A percentile compares a stretch with the other conserved stretches of the same genome.
Conservation (phyloP, 2,888 invertebrate genomes). For the Drosophila paramelanica region DNA sequence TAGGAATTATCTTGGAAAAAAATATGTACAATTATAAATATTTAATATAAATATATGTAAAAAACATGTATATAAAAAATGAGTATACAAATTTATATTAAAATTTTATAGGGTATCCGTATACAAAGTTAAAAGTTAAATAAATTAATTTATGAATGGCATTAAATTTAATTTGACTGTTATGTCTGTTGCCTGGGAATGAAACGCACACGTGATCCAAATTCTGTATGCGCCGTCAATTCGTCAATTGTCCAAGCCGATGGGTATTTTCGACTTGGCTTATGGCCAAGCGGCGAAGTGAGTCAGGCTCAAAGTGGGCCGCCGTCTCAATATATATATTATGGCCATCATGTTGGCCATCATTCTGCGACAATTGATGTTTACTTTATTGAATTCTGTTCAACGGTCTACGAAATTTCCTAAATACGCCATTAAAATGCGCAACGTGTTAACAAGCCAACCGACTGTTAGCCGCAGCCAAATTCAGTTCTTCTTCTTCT, state of each 20-base stretch:
- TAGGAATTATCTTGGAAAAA: too few relatives aligned
- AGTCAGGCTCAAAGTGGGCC: slow-evolving; percentile 49
- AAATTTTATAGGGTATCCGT: slow-evolving; percentile 17
- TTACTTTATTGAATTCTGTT: slow-evolving; percentile 80
- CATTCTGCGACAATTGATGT: slow-evolving; percentile 56
- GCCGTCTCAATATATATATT: slow-evolving; percentile 15
- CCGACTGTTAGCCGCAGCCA: slow-evolving; percentile 57
- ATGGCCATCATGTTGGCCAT: slow-evolving; percentile 47
- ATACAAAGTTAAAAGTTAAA: slow-evolving; percentile 24
- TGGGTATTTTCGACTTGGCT: not conserved
- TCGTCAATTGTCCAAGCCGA: slow-evolving; percentile 4
- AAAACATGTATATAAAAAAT: too few relatives aligned
- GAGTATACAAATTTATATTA: too few relatives aligned
- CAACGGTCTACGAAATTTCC: slow-evolving; percentile 77
- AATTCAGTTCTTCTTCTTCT: slow-evolving; percentile 23
- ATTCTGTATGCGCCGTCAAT: slow-evolving; percentile 43
- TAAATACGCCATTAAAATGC: slow-evolving; percentile 82
- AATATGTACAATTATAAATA: too few relatives aligned
- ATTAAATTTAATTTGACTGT: slow-evolving; percentile 77
- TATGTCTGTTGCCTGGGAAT: slow-evolving; percentile 63
- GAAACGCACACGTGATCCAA: slow-evolving; percentile 71
- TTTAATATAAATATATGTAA: too few relatives aligned
- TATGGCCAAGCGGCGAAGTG: slow-evolving; percentile 1
- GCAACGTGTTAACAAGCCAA: slow-evolving; percentile 59
- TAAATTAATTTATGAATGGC: slow-evolving; percentile 67